Conservation (phyloP, 2,797 vertebrate species). For the Myotis myotis region DNA sequence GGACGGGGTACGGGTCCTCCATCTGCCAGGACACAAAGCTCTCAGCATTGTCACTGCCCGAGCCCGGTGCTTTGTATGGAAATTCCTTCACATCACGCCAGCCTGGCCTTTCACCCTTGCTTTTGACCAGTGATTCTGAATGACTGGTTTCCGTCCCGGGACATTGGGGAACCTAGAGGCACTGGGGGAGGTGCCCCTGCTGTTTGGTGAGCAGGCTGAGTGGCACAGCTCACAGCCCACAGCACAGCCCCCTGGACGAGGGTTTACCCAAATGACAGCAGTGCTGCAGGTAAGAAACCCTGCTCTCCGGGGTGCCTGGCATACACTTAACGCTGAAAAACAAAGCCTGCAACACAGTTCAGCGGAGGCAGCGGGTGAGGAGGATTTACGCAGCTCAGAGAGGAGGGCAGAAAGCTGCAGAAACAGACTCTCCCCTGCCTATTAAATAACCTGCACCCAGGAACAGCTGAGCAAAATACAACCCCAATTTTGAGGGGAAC, state of each 20-base stretch:
- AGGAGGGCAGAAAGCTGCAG: not conserved
- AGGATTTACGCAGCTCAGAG: too few species aligned
- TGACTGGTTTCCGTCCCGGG: not conserved
- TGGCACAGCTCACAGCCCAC: not conserved
- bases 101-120: constrained; percentile 17
- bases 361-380: too few species aligned
- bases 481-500: constrained; percentile 78
- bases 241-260: not conserved
- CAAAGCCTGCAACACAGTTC: not conserved
- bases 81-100: constrained; percentile 63
- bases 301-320: not conserved
- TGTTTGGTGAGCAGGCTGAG: not conserved
- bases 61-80: constrained; percentile 63
- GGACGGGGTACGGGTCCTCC: constrained; percentile 20
- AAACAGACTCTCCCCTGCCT: not conserved
- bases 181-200: not conserved
- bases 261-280: not conserved
- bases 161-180: not conserved
- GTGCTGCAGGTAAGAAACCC: not conserved
- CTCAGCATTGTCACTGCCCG: constrained; percentile 16
- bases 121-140: constrained; percentile 19
- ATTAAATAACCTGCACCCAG: constrained; percentile 56
- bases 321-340: constrained; percentile 45
- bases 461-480: constrained; percentile 76
- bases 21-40: not conserved